phyloP scores from a whole-genome alignment of 2,797 vertebrate genomes.

The Coracias cyanogaster region DNA sequence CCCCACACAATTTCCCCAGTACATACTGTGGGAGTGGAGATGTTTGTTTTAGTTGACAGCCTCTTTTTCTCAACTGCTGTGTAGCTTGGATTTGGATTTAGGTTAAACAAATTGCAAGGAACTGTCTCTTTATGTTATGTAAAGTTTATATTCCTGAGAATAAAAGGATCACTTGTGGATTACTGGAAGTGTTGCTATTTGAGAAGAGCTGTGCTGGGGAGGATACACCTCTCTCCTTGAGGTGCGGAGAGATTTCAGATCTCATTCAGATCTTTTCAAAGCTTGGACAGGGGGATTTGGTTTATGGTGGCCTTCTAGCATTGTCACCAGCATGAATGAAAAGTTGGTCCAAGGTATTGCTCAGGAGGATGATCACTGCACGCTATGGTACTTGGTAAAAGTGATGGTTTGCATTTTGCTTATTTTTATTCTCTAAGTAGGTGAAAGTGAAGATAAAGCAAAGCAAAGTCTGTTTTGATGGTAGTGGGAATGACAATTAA shows the following conservation, averaged over 20 bases:
- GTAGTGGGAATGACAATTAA: neutral
- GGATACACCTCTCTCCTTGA: neutral
- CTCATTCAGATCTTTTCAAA: neutral
- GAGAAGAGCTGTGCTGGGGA: neutral
- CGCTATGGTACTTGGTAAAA: fast-evolving
- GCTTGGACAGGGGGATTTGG: neutral
- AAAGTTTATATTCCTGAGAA: slow-evolving; percentile 26
- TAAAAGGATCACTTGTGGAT: slow-evolving; percentile 28
- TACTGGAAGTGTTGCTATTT: slow-evolving; percentile 12
- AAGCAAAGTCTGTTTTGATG: neutral
- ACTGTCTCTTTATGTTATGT: neutral
- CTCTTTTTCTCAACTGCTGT: neutral
- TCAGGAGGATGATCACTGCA: neutral
- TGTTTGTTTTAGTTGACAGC: slow-evolving; percentile 46
- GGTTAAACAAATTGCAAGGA: slow-evolving; percentile 15
- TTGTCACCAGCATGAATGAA: neutral
- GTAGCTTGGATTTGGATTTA: slow-evolving; percentile 10
- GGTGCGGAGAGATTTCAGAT: neutral
- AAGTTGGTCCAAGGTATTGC: neutral
- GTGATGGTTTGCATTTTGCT: neutral
- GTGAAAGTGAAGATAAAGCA: neutral
- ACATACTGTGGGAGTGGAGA: neutral
- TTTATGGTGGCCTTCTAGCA: neutral
- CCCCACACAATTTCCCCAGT: neutral
- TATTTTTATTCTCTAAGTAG: neutral